Evolutionary conservation across 23 tunicate genomes (phyloP).

Genomic region (Styela plicata): DNA sequence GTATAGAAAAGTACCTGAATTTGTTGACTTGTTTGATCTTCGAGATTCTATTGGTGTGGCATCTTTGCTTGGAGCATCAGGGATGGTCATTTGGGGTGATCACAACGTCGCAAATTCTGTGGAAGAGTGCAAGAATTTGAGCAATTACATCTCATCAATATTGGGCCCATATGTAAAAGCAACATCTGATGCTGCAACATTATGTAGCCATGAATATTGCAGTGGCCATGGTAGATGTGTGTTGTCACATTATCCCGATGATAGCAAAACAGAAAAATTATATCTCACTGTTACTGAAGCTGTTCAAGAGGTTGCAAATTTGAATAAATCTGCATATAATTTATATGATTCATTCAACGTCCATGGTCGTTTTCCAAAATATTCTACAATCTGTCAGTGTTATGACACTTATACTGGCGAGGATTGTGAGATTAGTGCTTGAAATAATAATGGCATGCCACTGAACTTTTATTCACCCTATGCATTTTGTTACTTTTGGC

Average conservation of each 20-base stretch:
- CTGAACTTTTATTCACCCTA: too few relatives aligned
- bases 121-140: constrained; percentile 33
- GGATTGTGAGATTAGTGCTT: too few relatives aligned
- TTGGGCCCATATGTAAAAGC: constrained; percentile 61
- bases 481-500: too few relatives aligned
- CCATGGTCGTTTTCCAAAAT: not conserved
- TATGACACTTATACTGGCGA: constrained; percentile 57
- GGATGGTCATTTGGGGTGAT: constrained; percentile 80
- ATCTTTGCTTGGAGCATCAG: constrained; percentile 85
- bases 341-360: not conserved
- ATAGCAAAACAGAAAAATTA: not conserved
- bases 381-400: constrained; percentile 52
- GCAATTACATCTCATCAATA: constrained; percentile 37
- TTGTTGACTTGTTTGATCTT: constrained; percentile 51
- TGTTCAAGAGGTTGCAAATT: constrained; percentile 11
- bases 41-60: constrained; percentile 66
- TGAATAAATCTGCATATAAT: not conserved
- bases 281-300: not conserved
- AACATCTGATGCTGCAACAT: constrained; percentile 42
- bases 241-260: not conserved
- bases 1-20: constrained; percentile 52
- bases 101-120: constrained; percentile 16
- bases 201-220: constrained; percentile 56
- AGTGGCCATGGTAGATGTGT: constrained; percentile 78
- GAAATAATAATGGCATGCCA: too few relatives aligned